Conservation (phyloP, 2,797 vertebrate genomes). For the Syndactyla subalaris region DNA sequence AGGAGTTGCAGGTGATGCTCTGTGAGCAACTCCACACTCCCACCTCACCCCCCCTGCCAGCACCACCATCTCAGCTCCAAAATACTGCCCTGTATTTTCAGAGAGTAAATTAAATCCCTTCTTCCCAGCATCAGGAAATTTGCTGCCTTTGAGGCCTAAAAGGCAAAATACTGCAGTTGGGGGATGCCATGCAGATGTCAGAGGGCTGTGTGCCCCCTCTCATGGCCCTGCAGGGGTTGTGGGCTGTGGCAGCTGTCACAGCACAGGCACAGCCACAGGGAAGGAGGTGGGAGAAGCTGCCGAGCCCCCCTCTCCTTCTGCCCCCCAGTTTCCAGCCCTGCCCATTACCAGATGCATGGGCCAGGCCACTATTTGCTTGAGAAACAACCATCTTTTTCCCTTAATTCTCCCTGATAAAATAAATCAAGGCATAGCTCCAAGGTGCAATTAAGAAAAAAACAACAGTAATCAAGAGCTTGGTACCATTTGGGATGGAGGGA, state of each 20-base stretch:
- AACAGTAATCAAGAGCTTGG: neutral
- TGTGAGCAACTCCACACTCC: neutral
- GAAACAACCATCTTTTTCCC: neutral
- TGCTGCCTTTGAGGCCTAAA: neutral
- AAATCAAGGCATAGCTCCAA: neutral
- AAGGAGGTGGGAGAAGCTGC: neutral
- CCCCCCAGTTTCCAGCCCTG: neutral
- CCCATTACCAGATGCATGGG: rapidly evolving
- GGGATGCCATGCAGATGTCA: neutral
- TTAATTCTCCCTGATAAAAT: neutral
- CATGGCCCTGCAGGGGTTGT: rapidly evolving
- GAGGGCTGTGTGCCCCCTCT: neutral
- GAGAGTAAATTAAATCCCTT: neutral
- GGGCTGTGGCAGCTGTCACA: rapidly evolving
- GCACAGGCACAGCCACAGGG: neutral
- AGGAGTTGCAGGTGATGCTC: neutral
- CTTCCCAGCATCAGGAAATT: neutral
- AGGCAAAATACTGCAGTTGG: neutral
- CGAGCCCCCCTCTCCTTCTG: neutral
- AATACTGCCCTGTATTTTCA: neutral
- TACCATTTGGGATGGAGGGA: neutral
- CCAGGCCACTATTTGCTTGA: neutral
- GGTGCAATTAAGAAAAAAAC: neutral
- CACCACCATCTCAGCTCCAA: neutral
- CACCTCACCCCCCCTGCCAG: neutral